These are phyloP conservation scores for Drepana arcuata DNA, from an alignment of 1,140 invertebrate species.

Conservation along the genomic window DNA sequence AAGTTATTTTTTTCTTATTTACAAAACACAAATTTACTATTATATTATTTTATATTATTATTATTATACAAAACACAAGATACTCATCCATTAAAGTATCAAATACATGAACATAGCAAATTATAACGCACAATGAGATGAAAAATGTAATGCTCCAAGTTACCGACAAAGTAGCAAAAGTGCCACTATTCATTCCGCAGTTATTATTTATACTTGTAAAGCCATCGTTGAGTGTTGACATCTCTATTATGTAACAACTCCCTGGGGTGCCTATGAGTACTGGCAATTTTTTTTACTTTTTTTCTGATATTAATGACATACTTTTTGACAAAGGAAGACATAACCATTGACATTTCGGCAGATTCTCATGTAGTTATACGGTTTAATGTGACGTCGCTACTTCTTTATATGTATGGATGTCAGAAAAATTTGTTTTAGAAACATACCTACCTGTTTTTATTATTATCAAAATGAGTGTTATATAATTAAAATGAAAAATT, in stretches of 20 bases:
- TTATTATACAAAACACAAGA: too few species aligned
- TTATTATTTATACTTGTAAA: conserved; percentile 65
- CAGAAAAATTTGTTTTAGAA: conserved; percentile 5
- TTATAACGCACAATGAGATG: too few species aligned
- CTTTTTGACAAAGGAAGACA: conserved; percentile 57
- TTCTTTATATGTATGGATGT: conserved; percentile 9
- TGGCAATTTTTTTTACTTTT: conserved; percentile 49
- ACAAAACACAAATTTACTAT: too few species aligned
- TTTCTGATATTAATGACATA: conserved; percentile 57
- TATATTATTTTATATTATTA: too few species aligned
- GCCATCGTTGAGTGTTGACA: conserved; percentile 57
- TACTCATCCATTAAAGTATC: too few species aligned
- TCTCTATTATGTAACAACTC: conserved; percentile 59
- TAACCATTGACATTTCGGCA: conserved; percentile 47
- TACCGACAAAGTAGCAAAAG: conserved; percentile 46
- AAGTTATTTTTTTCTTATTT: too few species aligned
- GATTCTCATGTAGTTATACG: conserved; percentile 62
- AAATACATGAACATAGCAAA: too few species aligned
- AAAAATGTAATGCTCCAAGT: too few species aligned
- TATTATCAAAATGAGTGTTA: too few species aligned
- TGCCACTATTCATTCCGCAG: conserved; percentile 22
- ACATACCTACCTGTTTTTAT: background rate
- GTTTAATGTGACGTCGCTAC: conserved; percentile 33
- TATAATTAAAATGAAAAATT: too few species aligned
- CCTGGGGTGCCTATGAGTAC: conserved; percentile 36